phyloP scores from a whole-genome alignment of 1,140 invertebrate species.

The Bombus confusus region DNA sequence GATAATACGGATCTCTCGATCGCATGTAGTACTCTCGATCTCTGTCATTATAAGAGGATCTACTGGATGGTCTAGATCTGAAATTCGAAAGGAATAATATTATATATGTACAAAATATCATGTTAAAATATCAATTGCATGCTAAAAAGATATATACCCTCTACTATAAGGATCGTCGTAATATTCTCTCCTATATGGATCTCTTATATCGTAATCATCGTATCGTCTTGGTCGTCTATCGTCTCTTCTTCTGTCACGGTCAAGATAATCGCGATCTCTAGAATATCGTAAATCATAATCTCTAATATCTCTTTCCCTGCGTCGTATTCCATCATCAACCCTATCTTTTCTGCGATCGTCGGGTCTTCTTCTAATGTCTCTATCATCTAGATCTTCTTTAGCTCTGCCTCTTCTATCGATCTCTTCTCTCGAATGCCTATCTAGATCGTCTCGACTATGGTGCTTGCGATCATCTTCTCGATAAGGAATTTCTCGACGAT shows the following conservation, averaged over 20 bases:
- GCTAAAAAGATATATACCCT: slow-evolving; percentile 65
- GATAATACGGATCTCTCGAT: slow-evolving; percentile 80
- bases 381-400: slow-evolving; percentile 80
- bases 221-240: slow-evolving; percentile 76
- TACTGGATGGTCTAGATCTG: slow-evolving; percentile 82
- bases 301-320: slow-evolving; percentile 69
- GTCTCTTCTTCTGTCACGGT: slow-evolving; percentile 76
- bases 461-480: slow-evolving; percentile 77
- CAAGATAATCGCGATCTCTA: slow-evolving; percentile 74
- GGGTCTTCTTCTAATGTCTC: slow-evolving; percentile 73
- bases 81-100: slow-evolving; percentile 39
- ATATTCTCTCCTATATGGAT: slow-evolving; percentile 76
- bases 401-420: slow-evolving; percentile 69
- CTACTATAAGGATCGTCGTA: slow-evolving; percentile 81
- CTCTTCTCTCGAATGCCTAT: slow-evolving; percentile 74
- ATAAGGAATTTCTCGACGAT: slow-evolving; percentile 75
- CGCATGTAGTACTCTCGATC: slow-evolving; percentile 80
- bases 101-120: background rate
- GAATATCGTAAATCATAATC: slow-evolving; percentile 76
- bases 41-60: slow-evolving; percentile 83
- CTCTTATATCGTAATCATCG: slow-evolving; percentile 77
- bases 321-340: slow-evolving; percentile 70
- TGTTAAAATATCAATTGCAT: background rate
- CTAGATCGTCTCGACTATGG: slow-evolving; percentile 76
- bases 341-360: slow-evolving; percentile 75